These are phyloP conservation scores for Sepioteuthis lessoniana DNA, from an alignment of 2,888 invertebrate genomes.

Conservation along the genomic window DNA sequence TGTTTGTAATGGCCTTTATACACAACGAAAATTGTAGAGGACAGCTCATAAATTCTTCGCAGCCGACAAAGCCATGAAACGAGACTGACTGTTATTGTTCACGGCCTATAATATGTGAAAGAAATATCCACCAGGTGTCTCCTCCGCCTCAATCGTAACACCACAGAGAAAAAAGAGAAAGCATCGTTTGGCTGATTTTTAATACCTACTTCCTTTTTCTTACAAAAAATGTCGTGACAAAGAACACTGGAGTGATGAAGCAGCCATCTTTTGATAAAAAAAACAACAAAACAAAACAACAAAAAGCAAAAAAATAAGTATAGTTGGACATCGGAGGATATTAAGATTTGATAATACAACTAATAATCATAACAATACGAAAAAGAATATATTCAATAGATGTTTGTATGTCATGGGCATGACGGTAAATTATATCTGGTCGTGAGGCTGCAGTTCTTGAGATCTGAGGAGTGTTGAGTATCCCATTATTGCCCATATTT, in stretches of 20 bases:
- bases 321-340: neutral
- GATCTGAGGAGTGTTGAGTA: no score
- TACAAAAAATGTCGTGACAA: neutral
- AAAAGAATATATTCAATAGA: no score
- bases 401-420: no score
- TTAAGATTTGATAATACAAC: neutral
- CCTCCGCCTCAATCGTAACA: neutral
- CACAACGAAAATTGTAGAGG: neutral
- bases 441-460: no score
- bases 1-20: neutral
- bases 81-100: conserved; percentile 33
- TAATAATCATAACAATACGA: neutral
- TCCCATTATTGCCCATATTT: no score
- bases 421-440: no score
- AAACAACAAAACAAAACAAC: neutral
- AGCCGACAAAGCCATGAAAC: neutral
- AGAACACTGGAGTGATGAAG: neutral
- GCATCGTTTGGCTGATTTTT: neutral
- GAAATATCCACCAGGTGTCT: conserved; percentile 8
- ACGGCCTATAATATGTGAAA: conserved; percentile 14
- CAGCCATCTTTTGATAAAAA: neutral
- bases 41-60: neutral
- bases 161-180: neutral
- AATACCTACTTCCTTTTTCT: neutral
- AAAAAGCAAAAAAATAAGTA: no score